A percentile compares a stretch with the other conserved stretches of the same genome.
Conservation (phyloP, 37 sponge, comb jelly and placozoan genomes). For the Theonella swinhoei region DNA sequence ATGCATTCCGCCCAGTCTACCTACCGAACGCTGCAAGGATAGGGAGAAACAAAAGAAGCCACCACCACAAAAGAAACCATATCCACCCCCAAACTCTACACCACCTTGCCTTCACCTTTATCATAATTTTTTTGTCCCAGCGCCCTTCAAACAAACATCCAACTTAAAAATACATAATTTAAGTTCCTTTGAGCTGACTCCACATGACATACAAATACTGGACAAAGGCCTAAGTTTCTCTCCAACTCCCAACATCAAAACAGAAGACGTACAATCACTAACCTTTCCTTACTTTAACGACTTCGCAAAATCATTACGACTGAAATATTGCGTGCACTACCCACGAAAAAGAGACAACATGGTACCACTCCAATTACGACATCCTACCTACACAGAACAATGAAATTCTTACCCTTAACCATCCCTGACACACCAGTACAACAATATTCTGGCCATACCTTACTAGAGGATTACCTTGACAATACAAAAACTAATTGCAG, state of each 20-base stretch:
- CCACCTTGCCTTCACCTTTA: too few relatives aligned
- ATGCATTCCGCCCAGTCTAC: too few relatives aligned
- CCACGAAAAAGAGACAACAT: too few relatives aligned
- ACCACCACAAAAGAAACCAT: too few relatives aligned
- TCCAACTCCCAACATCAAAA: neutral
- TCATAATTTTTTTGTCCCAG: neutral
- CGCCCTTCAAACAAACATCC: neutral
- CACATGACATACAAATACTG: neutral
- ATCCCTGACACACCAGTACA: neutral
- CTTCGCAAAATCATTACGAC: neutral
- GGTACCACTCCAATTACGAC: neutral
- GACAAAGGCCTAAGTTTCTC: neutral
- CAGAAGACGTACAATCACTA: too few relatives aligned
- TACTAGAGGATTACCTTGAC: neutral
- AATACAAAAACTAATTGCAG: neutral
- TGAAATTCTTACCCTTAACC: neutral
- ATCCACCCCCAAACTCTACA: too few relatives aligned
- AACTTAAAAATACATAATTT: neutral
- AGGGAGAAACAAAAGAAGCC: too few relatives aligned
- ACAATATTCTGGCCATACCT: neutral
- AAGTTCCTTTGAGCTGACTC: neutral
- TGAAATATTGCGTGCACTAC: too few relatives aligned
- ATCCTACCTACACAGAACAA: neutral
- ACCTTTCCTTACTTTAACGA: neutral
- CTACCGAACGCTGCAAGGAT: too few relatives aligned